Base-by-base conservation (phyloP, 2,888 invertebrate genomes). In the Diplazon laetatorius region DNA sequence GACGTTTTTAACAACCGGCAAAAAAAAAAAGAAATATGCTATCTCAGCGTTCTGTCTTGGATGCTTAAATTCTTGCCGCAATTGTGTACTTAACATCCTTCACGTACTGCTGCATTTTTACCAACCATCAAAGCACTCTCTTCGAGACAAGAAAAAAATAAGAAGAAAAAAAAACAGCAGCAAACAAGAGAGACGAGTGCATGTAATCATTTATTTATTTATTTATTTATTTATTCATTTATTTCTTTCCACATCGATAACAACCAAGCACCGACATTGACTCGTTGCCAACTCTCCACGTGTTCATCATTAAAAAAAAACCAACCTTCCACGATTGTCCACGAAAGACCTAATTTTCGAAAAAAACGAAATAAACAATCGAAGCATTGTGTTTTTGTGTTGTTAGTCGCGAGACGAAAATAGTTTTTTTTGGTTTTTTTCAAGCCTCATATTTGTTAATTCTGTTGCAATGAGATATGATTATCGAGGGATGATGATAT, bases 241-340 rank as follows among this genome's bases (percentile, higher is more conserved):
- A 50, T 66, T 18, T 42, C 37, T 22, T 16, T 20, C 6, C 46
- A 30, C 46, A 30, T 62, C 42, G 25, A 60, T 22, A 46, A 62
- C 30, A 46, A 18, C 52, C 42, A 65, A 57, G 78, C 65, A 80
- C 52, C 66, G 62, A 90, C 84, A 91, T 85, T 90, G 74, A 78
- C 55, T 68, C 62, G 72, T 68, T 25, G 91, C n/a, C 90, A 89
- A 91, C 90, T 91, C 91, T 91, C 90, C 85, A 83, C 84, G 68
- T 71, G n/a, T n/a, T n/a, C n/a, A n/a, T 75, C 82, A 80, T 82
- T 84, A 85, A 62, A 84, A 83, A 87, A 88, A 88, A 91, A 94
- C 93, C 93, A 93, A 94, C 94, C 94, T 94, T 94, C 93, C 93
- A 93, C 90, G 92, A 92, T 91, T 93, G 92, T 93, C 94, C 94